Base-by-base conservation (phyloP, 30 jellyfish, hydroid and myxozoan genomes). In the Aurelia aurita complex sp. Pacific region DNA sequence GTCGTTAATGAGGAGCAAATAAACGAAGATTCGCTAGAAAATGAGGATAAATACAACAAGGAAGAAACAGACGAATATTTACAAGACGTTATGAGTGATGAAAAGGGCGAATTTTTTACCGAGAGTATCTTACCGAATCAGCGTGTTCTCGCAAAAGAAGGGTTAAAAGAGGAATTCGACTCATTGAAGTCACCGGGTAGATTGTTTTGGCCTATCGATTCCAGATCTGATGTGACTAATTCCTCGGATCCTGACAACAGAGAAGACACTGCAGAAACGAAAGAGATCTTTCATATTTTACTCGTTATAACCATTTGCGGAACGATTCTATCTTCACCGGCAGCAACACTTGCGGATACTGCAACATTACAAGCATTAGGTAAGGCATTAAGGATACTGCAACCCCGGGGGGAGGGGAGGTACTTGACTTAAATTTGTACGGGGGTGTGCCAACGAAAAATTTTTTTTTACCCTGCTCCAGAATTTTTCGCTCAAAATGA, bases 341-440 rank as follows among this genome's bases (percentile, higher is more conserved):
- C 99, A 4, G 99, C 99, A 33, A 94, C 99, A 10, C 80, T 94
- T 64, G 95, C 99, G 35, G 99, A 94, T 62, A 90, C 99, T 8
- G 99, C 97, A 67, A 94, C 99, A 4, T 78, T 94, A 10, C 98
- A 94, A 77, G 89, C 80, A 3, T 86, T 94, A 53, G 97, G 99
- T 94, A 82, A 88, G 82, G 4, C 19, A 11, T 5, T 36, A 64
- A 12, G 3, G 76, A 15, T 23, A 69, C 18, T 40, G 35, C 33
- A 40, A 33, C 23, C 23, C 52, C 29, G 29, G 29, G 29, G 29
- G 29, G 29, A 23, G 29, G 29, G 29, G 29, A 23, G 29, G 29
- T 23, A 23, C 29, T 23, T 23, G 29, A 23, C 29, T 23, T 23
- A 23, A 23, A 23, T 23, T 23, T 23, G 29, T 23, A 23, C 29